phyloP scores from a whole-genome alignment of 2,113 vertebrate species.

The Formicarius rufipectus region DNA sequence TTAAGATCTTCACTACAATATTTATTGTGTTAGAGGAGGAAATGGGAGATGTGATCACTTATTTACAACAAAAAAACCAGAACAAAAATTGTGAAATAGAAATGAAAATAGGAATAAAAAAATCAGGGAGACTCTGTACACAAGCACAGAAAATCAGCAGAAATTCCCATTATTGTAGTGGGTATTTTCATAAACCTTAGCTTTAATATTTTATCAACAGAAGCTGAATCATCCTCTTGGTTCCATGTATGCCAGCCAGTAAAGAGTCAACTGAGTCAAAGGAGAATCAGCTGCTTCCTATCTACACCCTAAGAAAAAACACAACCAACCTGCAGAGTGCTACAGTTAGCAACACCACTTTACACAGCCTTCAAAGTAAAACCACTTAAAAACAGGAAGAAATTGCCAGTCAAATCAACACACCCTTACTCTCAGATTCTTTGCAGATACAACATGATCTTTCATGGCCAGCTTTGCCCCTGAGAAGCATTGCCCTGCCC shows the following conservation, averaged over 20 bases:
- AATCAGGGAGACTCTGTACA: neutral
- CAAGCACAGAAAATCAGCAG: neutral
- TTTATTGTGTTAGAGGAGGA: constrained; percentile 19
- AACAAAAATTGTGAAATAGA: neutral
- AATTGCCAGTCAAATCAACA: neutral
- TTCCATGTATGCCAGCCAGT: neutral
- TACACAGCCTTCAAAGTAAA: neutral
- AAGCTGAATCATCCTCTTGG: constrained; percentile 16
- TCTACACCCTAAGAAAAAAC: neutral
- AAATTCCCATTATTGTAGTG: neutral
- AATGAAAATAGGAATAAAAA: neutral
- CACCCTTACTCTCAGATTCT: neutral
- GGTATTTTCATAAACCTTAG: constrained; percentile 11
- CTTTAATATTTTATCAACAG: constrained; percentile 21
- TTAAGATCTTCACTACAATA: neutral
- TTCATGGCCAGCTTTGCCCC: neutral
- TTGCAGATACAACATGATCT: neutral
- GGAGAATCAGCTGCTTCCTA: constrained; percentile 20
- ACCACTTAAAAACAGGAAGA: neutral
- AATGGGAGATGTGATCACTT: neutral
- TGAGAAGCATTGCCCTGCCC: neutral
- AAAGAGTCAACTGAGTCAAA: constrained; percentile 45
- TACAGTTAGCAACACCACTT: neutral
- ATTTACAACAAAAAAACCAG: neutral
- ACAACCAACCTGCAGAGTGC: neutral